These are phyloP conservation scores for Ectropis grisescens DNA, from an alignment of 1,140 invertebrate species.

Conservation along the genomic window DNA sequence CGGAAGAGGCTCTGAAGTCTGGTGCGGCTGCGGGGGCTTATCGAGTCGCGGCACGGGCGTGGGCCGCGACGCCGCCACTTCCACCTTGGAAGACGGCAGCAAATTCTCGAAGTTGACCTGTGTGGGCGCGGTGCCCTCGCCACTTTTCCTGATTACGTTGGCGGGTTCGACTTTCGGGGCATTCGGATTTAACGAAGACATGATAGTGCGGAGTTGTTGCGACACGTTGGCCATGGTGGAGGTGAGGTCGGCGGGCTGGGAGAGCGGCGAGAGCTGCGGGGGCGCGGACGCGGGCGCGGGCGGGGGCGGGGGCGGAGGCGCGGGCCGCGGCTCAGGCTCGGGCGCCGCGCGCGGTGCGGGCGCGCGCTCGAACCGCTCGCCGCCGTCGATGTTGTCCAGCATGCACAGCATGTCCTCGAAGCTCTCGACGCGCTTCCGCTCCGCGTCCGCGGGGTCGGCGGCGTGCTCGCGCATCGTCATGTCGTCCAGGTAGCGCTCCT, in stretches of 20 bases:
- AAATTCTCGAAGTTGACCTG: conserved; percentile 69
- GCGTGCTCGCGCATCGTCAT: conserved; percentile 71
- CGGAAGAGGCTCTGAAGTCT: conserved; percentile 33
- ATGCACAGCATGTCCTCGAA: conserved; percentile 79
- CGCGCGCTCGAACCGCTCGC: conserved; percentile 2
- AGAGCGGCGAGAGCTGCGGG: conserved; percentile 77
- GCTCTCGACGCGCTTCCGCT: conserved; percentile 71
- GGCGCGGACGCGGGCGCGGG: conserved; percentile 64
- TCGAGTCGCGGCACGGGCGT: conserved; percentile 54
- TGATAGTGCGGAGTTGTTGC: conserved; percentile 75
- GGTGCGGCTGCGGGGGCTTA: conserved; percentile 30
- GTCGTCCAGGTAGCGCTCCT: conserved; percentile 73
- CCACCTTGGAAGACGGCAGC: conserved; percentile 65
- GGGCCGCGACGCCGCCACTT: conserved; percentile 46
- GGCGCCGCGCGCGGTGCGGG: conserved; percentile 22
- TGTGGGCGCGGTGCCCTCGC: conserved; percentile 53
- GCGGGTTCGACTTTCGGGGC: conserved; percentile 54
- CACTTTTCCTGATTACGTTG: conserved; percentile 49
- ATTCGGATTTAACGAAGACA: conserved; percentile 71
- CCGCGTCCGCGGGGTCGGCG: conserved; percentile 58
- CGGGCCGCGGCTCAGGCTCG: conserved; percentile 36
- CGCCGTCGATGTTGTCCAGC: conserved; percentile 74
- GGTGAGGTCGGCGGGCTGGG: conserved; percentile 78
- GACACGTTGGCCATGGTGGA: conserved; percentile 79
- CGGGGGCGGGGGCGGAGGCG: conserved; percentile 23